Evolutionary conservation across 2,888 invertebrate species (phyloP).

Genomic region (Polyploca ridens): DNA sequence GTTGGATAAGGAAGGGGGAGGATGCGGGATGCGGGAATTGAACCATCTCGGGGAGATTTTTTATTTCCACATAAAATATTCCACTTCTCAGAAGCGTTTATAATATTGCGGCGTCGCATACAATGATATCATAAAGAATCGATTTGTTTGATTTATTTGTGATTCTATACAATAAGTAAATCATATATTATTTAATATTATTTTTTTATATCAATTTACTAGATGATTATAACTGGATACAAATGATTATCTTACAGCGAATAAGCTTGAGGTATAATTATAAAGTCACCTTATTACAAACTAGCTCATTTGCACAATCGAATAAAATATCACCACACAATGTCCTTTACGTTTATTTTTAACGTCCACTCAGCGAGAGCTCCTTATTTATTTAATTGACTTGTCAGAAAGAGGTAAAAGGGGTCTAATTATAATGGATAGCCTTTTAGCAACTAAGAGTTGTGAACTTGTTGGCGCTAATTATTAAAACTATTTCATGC

Average conservation of each 20-base stretch:
- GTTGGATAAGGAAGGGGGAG: slow-evolving; percentile 28
- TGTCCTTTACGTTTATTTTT: slow-evolving; percentile 16
- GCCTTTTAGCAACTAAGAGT: not conserved
- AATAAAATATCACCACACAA: not conserved
- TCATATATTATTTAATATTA: not conserved
- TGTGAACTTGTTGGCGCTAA: too few species aligned
- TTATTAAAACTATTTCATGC: too few species aligned
- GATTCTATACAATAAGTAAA: not conserved
- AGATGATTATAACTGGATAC: too few species aligned
- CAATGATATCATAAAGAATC: slow-evolving; percentile 21
- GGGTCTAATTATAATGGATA: slow-evolving; percentile 45
- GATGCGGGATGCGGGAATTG: slow-evolving; percentile 44
- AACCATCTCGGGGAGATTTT: slow-evolving; percentile 49
- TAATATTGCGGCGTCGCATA: slow-evolving; percentile 35
- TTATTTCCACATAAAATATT: slow-evolving; percentile 51
- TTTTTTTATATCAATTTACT: too few species aligned
- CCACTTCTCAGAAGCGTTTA: slow-evolving; percentile 34
- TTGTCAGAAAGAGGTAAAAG: slow-evolving; percentile 41
- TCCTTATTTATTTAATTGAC: slow-evolving; percentile 42
- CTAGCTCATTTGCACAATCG: not conserved
- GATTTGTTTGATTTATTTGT: not conserved
- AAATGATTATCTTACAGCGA: too few species aligned
- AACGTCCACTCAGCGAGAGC: slow-evolving; percentile 33
- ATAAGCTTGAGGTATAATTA: too few species aligned
- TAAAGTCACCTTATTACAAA: too few species aligned